Conservation (phyloP, 1,140 invertebrate species). For the Colletes gigas region DNA sequence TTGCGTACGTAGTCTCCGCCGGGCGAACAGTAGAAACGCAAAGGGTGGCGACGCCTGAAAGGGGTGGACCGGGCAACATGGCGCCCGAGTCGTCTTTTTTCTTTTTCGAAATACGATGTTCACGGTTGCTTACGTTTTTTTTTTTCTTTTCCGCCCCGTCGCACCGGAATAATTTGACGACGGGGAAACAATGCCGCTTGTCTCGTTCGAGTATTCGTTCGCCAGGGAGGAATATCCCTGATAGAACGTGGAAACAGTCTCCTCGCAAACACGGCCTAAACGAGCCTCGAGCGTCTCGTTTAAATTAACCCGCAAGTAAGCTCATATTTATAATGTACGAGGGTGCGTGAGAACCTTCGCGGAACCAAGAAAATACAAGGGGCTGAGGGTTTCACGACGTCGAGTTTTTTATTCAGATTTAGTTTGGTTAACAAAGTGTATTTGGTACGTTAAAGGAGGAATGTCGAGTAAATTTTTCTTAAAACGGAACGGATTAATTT, state of each 20-base stretch:
- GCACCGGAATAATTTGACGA: slow-evolving; percentile 40
- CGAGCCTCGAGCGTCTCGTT: not conserved
- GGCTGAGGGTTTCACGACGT: no score
- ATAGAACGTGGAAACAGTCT: not conserved
- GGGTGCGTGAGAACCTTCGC: no score
- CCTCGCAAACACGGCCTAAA: no score
- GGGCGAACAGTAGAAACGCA: not conserved
- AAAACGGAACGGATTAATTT: no score
- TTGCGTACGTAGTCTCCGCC: not conserved
- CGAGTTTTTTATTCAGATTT: no score
- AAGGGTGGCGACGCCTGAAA: slow-evolving; percentile 10
- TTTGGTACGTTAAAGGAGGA: no score
- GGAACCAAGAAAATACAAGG: no score
- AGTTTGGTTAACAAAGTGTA: no score
- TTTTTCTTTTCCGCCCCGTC: slow-evolving; percentile 26
- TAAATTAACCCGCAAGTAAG: slow-evolving; percentile 1
- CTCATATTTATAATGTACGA: no score
- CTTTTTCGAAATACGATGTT: slow-evolving; percentile 34
- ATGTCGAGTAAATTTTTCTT: no score
- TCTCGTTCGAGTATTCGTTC: not conserved
- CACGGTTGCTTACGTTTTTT: slow-evolving; percentile 18
- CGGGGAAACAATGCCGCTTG: slow-evolving; percentile 13
- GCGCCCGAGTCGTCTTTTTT: not conserved
- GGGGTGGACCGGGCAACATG: not conserved
- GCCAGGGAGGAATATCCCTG: not conserved